These are phyloP conservation scores for Protobothrops mucrosquamatus DNA, from an alignment of 2,113 vertebrate genomes.

Conservation along the genomic window DNA sequence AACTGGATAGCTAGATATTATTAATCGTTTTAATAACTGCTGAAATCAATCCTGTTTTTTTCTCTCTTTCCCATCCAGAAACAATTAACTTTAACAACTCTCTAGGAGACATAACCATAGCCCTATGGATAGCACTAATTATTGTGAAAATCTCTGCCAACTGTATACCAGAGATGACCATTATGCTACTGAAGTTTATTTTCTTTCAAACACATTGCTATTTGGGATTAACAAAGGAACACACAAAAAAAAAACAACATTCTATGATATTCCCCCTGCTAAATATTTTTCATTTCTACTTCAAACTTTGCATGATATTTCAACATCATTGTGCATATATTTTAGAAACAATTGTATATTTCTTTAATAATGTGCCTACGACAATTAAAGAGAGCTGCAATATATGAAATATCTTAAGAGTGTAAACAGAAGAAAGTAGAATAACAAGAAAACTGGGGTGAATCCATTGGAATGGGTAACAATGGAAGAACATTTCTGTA, in stretches of 20 bases:
- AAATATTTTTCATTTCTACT: neutral
- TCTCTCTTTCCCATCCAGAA: neutral
- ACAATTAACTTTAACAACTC: constrained; percentile 4
- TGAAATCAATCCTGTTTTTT: neutral
- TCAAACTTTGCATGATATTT: neutral
- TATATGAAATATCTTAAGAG: neutral
- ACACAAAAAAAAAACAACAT: neutral
- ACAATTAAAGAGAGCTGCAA: neutral
- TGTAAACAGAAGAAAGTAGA: neutral
- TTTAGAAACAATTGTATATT: neutral
- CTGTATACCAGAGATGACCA: neutral
- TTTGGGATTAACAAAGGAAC: neutral
- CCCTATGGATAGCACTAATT: neutral
- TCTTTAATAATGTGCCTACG: neutral
- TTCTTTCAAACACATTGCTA: neutral
- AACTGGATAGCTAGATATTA: neutral
- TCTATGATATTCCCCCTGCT: neutral
- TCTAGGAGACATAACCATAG: neutral
- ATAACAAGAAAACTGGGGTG: neutral
- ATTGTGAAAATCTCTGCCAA: neutral
- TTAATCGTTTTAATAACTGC: neutral
- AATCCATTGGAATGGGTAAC: neutral
- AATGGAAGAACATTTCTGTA: too few species aligned
- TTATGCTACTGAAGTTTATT: neutral
- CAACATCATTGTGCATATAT: neutral